Evolutionary conservation across 2,797 vertebrate species (phyloP).

Genomic region (Falco columbarius): DNA sequence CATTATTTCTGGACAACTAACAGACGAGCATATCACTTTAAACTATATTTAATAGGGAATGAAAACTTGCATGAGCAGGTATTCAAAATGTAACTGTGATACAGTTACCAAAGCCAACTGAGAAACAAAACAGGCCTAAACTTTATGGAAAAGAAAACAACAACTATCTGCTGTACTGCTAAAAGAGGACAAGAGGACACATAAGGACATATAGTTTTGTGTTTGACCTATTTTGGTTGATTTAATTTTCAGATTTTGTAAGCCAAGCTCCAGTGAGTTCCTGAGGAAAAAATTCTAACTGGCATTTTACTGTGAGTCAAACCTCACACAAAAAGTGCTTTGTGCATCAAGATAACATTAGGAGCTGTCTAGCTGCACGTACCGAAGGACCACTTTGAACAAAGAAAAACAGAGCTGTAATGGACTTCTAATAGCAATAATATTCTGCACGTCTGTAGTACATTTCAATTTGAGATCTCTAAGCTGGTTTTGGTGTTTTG

Average conservation of each 20-base stretch:
- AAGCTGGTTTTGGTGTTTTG: background rate
- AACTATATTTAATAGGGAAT: slow-evolving; percentile 60
- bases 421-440: slow-evolving; percentile 5
- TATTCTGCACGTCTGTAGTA: background rate
- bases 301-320: slow-evolving; percentile 78
- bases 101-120: background rate
- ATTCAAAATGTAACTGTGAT: slow-evolving; percentile 59
- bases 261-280: slow-evolving; percentile 77
- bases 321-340: slow-evolving; percentile 73
- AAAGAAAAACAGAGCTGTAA: slow-evolving; percentile 30
- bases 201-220: slow-evolving; percentile 79
- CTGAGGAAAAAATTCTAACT: slow-evolving; percentile 77
- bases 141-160: slow-evolving; percentile 64
- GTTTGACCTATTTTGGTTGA: slow-evolving; percentile 81
- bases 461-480: background rate
- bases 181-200: slow-evolving; percentile 76
- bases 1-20: slow-evolving; percentile 38
- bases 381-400: slow-evolving; percentile 37
- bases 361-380: slow-evolving; percentile 65
- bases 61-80: slow-evolving; percentile 57
- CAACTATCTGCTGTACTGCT: slow-evolving; percentile 52
- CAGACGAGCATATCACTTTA: slow-evolving; percentile 39
- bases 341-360: slow-evolving; percentile 72
- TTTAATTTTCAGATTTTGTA: slow-evolving; percentile 80
- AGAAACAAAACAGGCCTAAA: slow-evolving; percentile 63